Conservation (phyloP, 2,797 vertebrate genomes). For the Tamandua tetradactyla region DNA sequence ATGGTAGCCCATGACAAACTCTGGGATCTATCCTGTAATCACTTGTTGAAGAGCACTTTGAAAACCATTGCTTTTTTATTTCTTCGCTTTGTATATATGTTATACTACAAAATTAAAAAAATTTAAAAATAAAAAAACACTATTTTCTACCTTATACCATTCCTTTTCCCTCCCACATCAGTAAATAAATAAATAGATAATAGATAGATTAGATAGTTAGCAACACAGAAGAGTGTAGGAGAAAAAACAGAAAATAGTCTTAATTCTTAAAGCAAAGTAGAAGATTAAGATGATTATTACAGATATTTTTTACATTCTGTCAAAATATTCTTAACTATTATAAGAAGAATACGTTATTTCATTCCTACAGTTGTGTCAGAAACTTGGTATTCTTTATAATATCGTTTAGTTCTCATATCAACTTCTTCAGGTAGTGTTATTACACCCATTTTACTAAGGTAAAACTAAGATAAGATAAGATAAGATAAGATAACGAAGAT, state of each 20-base stretch:
- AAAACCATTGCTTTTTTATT: no score
- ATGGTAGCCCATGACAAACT: no score
- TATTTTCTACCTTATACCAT: not conserved
- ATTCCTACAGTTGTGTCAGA: not conserved
- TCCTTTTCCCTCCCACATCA: not conserved
- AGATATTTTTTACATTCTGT: not conserved
- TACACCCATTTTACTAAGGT: not conserved
- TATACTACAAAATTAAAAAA: no score
- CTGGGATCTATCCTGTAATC: no score
- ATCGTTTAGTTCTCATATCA: not conserved
- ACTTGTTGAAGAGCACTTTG: no score
- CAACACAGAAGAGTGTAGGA: not conserved
- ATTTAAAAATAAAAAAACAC: no score
- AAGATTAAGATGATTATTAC: not conserved
- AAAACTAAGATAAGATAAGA: no score
- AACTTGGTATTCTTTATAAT: not conserved
- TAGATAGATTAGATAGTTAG: no score
- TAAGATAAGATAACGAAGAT: no score
- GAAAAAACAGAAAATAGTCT: not conserved
- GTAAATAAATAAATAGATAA: not conserved
- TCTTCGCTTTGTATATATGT: no score
- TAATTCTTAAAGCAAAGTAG: slow-evolving; percentile 14
- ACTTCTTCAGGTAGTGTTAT: not conserved
- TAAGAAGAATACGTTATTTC: not conserved
- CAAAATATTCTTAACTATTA: not conserved